Base-by-base conservation (phyloP, 2,113 vertebrate species). In the Sander lucioperca region DNA sequence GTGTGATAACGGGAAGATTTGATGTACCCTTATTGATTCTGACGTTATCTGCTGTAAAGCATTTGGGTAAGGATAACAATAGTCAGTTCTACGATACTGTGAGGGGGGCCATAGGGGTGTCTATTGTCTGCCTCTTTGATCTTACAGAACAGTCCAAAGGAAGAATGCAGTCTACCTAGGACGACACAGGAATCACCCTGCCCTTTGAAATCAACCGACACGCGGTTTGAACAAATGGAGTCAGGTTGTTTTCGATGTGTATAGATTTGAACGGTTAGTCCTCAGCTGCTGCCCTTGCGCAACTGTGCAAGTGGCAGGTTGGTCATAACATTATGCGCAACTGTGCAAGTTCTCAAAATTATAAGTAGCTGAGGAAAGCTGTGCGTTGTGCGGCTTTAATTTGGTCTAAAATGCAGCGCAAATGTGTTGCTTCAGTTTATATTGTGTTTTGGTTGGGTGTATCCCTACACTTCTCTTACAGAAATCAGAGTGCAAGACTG, bases 401-500 rank as follows among this genome's bases (percentile, higher is more conserved):
- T 91, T 89, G 88, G 19, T 57, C 11, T 78, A 12, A 69, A 69
- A n/a, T 75, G 88, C 89, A 91, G 70, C 69, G 86, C 93, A 93
- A 94, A 75, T 95, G 91, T 89, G 83, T 86, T 91, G 89, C 89
- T 25, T 61, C 54, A 81, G 63, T 78, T 30, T 27, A 6, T 81
- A n/a, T 76, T 76, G 56, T 88, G 48, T 87, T 77, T 87, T 85
- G 89, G 86, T 74, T 87, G 89, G 86, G 90, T 80, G 84, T 93
- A 79, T 92, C 89, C 87, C 83, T 95, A 77, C 83, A 85, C 84
- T 94, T 93, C 81, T 95, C 89, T 94, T 93, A 78, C 95, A 96
- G 95, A 95, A 87, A 81, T 86, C 73, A 57, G 67, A 78, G 84
- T 88, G 61, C 82, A 85, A 90, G 93, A 86, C 79, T 86, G 90